These are phyloP conservation scores for Mormoops blainvillei DNA, from an alignment of 2,113 vertebrate genomes.

Conservation along the genomic window DNA sequence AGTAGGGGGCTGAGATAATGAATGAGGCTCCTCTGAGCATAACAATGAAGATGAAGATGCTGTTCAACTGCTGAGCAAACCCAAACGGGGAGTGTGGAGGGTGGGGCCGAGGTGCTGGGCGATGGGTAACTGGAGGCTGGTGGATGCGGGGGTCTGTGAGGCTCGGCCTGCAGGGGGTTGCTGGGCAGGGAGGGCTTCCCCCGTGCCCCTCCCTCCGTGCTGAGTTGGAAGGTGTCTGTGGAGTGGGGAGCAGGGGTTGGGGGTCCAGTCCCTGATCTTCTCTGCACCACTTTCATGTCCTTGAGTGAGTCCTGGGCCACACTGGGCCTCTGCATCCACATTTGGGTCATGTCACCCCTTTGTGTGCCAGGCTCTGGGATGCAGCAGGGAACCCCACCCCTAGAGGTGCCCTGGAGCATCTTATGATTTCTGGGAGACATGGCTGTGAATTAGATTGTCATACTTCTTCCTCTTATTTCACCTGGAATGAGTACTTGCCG, in stretches of 20 bases:
- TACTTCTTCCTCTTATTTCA: not conserved
- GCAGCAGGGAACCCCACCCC: not conserved
- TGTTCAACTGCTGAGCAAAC: not conserved
- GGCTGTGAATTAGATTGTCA: no score
- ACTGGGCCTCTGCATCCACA: rapidly evolving
- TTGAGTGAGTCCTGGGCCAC: not conserved
- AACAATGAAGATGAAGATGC: not conserved
- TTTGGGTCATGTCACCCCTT: rapidly evolving
- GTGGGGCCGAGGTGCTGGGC: no score
- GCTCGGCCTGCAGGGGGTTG: rapidly evolving
- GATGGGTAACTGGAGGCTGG: not conserved
- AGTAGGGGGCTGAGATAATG: not conserved
- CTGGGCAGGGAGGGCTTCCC: not conserved
- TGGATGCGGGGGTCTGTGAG: not conserved
- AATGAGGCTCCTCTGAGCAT: not conserved
- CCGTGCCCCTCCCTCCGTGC: not conserved
- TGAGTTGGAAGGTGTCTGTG: not conserved
- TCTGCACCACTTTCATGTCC: not conserved
- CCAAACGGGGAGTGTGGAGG: not conserved
- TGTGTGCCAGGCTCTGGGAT: not conserved
- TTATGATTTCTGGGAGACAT: rapidly evolving
- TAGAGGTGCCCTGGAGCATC: not conserved
- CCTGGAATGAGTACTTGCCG: no score
- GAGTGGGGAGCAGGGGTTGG: not conserved
- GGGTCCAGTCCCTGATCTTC: no score